Conservation (phyloP, 2,113 vertebrate species). For the Irena cyanogastra region DNA sequence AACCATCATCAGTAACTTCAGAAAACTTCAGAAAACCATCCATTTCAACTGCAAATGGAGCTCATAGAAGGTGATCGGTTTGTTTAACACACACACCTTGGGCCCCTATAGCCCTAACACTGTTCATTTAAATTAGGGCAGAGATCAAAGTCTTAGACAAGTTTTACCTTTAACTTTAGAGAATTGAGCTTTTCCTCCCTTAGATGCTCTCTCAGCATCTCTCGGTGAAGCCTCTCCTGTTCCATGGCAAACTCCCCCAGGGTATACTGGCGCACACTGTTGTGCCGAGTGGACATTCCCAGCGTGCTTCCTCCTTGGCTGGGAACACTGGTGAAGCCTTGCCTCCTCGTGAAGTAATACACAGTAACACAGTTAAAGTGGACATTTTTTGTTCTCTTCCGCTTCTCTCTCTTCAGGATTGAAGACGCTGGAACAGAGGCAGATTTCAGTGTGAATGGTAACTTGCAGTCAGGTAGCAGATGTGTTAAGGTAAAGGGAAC, state of each 20-base stretch:
- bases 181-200: constrained; percentile 96
- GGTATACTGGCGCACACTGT: constrained; percentile 89
- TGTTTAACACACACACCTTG: not conserved
- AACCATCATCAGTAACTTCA: too few relatives aligned
- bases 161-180: constrained; percentile 87
- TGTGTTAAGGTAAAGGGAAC: not conserved
- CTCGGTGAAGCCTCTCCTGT: constrained; percentile 91
- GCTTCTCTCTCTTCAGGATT: constrained; percentile 94
- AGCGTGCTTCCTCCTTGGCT: constrained; percentile 96
- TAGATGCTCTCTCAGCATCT: constrained; percentile 94
- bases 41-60: not conserved
- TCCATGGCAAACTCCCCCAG: constrained; percentile 94
- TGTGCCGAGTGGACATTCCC: constrained; percentile 96
- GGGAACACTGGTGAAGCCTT: constrained; percentile 98
- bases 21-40: not conserved
- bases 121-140: not conserved
- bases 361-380: constrained; percentile 98
- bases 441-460: not conserved
- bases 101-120: not conserved
- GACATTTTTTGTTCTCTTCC: constrained; percentile 89
- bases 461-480: not conserved
- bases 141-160: not conserved
- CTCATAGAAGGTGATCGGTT: not conserved
- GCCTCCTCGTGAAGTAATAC: constrained; percentile 94
- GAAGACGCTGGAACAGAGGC: constrained; percentile 82